Base-by-base conservation (phyloP, 2,888 invertebrate genomes). In the Athalia rosae region DNA sequence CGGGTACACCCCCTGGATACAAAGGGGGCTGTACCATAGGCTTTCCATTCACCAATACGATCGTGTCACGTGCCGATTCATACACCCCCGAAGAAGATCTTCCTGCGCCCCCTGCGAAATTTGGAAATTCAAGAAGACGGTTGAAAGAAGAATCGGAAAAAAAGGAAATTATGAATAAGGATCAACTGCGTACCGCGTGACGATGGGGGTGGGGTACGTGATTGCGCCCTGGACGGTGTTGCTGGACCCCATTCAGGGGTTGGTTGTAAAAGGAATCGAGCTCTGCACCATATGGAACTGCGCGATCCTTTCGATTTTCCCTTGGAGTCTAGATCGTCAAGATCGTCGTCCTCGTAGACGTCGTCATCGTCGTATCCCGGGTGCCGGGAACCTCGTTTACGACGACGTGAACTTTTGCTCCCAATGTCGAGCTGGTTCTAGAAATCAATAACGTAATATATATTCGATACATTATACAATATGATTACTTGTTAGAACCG, bases 221-320 rank as follows among this genome's bases (percentile, higher is more conserved):
- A 84, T 48, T 87, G 80, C 4, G 86, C 87, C 76, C 87, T 86
- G 82, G 89, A 89, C 5, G 89, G 87, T 59, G 88, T 89, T 0
- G 92, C 92, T 0, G 92, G 93, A 58, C 95, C 94, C 95, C 95
- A 95, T 81, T 94, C 94, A 3, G 93, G 92, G 0, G 94, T 94
- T 0, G 95, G 95, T 28, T 93, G 93, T 3, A 95, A 85, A 58
- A 95, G 90, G 69, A 92, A 91, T 47, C 92, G 92, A 2, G 94
- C 91, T 89, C 87, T 83, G 13, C 79, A 76, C 85, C 86, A 87
- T 15, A 88, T 73, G 28, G 83, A 80, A 11, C 76, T 79, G 9
- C 59, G 58, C 45, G 79, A 78, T 71, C 77, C 13, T 61, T 79
- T 69, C 15, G 45, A 47, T 58, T 78, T 79, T 28, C 66, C 63